Base-by-base conservation (phyloP, 2,113 vertebrate genomes). In the Microcebus tavaratra region DNA sequence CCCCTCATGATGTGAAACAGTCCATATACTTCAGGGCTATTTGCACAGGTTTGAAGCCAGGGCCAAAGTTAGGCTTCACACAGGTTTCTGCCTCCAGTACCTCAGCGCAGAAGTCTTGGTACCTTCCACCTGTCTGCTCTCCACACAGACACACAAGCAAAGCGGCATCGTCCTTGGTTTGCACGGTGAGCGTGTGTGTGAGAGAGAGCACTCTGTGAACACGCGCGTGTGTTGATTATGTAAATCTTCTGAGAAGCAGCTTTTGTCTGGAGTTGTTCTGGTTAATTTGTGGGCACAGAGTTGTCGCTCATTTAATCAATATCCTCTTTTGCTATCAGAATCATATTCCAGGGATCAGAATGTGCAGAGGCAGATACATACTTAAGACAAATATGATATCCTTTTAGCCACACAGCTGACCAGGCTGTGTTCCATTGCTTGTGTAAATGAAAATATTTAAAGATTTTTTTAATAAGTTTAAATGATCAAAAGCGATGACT, bases 11-110 rank as follows among this genome's bases (percentile, higher is more conserved):
- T 29, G 88, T 70, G 8, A 94, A 94, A 96, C 96, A 96, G 75
- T 96, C 81, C 95, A 61, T 82, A 36, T 88, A 21, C 82, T 48
- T 15, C 87, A 88, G 18, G 65, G 59, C 65, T 96, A 42, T 97
- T 88, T 84, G 90, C 79, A 2, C 92, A 90, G 79, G 48, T n/a
- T 96, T 96, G 97, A 89, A 97, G 84, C 85, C 86, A 27, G 31
- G 55, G 84, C 91, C 91, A 95, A 88, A 36, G 94, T 65, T 55
- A 82, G 55, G 29, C 95, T 96, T 97, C 55, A 63, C 82, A 80
- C 83, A 95, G 68, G 87, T 65, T 80, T 11, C 72, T 92, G 85
- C 92, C 86, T 85, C 95, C 92, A 50, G 34, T 75, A 73, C 57
- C 48, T 95, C 80, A 83, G 21, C 65, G 61, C 59, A 55, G 50